Base-by-base conservation (phyloP, 1,140 invertebrate species). In the Sinella curviseta region DNA sequence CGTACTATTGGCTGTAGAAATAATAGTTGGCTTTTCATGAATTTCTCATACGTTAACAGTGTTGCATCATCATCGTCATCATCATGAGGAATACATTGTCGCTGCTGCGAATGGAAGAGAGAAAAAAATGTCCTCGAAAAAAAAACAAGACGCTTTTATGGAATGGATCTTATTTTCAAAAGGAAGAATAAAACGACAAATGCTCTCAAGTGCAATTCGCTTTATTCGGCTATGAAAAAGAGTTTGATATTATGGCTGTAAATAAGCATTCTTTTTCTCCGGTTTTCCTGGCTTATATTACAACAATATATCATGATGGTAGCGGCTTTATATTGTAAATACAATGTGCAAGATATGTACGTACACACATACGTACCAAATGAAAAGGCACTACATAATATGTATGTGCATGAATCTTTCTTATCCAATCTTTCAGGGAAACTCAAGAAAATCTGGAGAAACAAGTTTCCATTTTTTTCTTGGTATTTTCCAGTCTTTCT, bases 401-500 rank as follows among this genome's bases (percentile, higher is more conserved):
- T 24, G 24, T 17, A 60, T 17, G 24, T 4, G n/a, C 55, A 60
- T n/a, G 3, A 14, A 60, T 60, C n/a, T 24, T 60, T 60, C 55
- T 33, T 70, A 12, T 31, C 65, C 26, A 24, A 70, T 16, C 26
- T 70, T 33, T 31, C n/a, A 31, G 12, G 1, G 12, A 33, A 70
- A n/a, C 8, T 24, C 14, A 33, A 30, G 24, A 33, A 70, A 70
- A 70, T 70, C 65, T 30, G 31, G 65, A 70, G 65, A 70, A 70
- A 70, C 65, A 33, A 70, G 65, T 70, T 70, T 70, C 65, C 65
- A 31, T 70, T 33, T 70, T 70, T 70, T 65, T 33, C 28, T 70
- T 30, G 57, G n/a, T 70, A 70, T 70, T 70, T 70, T 70, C 65
- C 65, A 70, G 65, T 70, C 65, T 70, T 70, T 70, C 65, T 70